Conservation (phyloP, 2,797 vertebrate species). For the Leptodactylus fallax region DNA sequence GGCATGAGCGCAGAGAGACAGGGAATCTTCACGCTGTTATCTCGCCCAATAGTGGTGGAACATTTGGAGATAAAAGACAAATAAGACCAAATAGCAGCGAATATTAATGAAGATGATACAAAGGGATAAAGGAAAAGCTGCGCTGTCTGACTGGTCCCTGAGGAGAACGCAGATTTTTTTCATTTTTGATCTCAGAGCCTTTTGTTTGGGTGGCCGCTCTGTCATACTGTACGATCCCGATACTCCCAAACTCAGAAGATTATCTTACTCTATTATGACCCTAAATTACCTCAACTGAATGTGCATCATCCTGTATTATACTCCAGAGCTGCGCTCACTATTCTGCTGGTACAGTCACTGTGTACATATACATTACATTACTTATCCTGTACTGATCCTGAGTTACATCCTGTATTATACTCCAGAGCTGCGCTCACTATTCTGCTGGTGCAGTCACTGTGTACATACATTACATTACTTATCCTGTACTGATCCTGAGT, state of each 20-base stretch:
- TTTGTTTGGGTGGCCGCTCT: constrained; percentile 21
- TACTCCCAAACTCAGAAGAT: constrained; percentile 1
- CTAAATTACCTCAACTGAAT: too few relatives aligned
- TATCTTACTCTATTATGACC: constrained; percentile 3
- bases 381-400: too few relatives aligned
- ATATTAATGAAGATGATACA: constrained; percentile 7
- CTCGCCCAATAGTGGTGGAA: background rate
- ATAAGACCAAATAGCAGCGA: background rate
- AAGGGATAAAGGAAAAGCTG: background rate
- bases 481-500: too few relatives aligned
- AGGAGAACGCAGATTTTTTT: background rate
- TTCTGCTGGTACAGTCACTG: too few relatives aligned
- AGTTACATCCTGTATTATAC: too few relatives aligned
- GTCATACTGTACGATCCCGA: background rate
- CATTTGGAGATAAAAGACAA: constrained; percentile 11
- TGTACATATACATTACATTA: too few relatives aligned
- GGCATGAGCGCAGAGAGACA: background rate
- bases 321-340: too few relatives aligned
- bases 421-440: too few relatives aligned
- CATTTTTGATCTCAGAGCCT: background rate
- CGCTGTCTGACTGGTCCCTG: background rate
- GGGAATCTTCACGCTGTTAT: background rate
- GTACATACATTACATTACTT: too few relatives aligned
- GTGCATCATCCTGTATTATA: too few relatives aligned
- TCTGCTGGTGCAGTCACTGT: too few relatives aligned